Evolutionary conservation across 2,888 invertebrate genomes (phyloP), one percentile per base, ranked within the genome.

Genomic region (Lepidocyrtoides sp.): DNA sequence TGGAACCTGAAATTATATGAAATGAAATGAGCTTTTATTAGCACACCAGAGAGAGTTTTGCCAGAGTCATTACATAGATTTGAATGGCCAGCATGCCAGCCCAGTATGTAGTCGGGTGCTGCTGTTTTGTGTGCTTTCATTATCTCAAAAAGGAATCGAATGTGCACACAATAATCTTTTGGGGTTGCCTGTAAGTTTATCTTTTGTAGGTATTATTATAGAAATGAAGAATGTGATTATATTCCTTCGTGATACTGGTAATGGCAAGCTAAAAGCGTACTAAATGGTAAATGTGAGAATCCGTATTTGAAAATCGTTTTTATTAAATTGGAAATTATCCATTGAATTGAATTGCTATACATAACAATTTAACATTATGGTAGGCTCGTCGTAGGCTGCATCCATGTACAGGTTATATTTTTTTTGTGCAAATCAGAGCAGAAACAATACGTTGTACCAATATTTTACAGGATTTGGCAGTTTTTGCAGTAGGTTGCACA

Each of bases 11-110:
- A 57, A 57, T 17, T 57, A 51, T 51, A 36, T 5, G 2, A 12
- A 17, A 57, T 57, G 57, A 57, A 57, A 57, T 57, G 57, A 48
- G 57, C n/a, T n/a, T n/a, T n/a, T n/a, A n/a, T n/a, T n/a, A n/a
- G n/a, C n/a, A n/a, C n/a, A n/a, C n/a, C n/a, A n/a, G n/a, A n/a
- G n/a, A n/a, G n/a, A n/a, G 20, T 57, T 57, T 57, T 20, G 20
- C 20, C 23, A 8, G 2, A 20, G 57, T 57, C 23, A 57, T 20
- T 57, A 57, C 4, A 20, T 20, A 20, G 2, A 3, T 57, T 5
- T 48, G 48, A 48, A 8, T 48, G 48, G n/a, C n/a, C n/a, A n/a
- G n/a, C n/a, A n/a, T n/a, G 48, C 48, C 48, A 48, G 57, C 8
- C 51, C n/a, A n/a, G n/a, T 51, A 51, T 20, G 20, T 57, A 3